A percentile compares a stretch with the other conserved stretches of the same genome.
phyloP scores from a whole-genome alignment of 2,888 invertebrate species.

The Hydrotaea diabolus region DNA sequence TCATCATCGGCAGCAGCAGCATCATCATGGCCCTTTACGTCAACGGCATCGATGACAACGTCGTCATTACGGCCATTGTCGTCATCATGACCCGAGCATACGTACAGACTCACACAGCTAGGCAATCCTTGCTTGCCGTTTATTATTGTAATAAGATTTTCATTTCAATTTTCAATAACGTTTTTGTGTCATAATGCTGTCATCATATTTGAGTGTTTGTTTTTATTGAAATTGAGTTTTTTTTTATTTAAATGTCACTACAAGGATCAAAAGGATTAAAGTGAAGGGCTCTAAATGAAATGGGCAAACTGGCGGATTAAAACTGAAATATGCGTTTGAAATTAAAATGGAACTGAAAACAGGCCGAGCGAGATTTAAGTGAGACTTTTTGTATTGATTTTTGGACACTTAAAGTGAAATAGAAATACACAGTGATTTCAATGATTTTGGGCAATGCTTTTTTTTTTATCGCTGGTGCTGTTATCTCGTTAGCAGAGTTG shows the following conservation, averaged over 20 bases:
- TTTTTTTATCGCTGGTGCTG: too few species aligned
- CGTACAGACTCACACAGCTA: too few species aligned
- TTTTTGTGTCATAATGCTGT: slow-evolving; percentile 34
- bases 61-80: neutral
- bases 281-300: neutral
- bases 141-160: slow-evolving; percentile 22
- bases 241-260: neutral
- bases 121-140: slow-evolving; percentile 1
- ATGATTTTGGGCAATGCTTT: too few species aligned
- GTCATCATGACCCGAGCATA: neutral
- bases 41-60: neutral
- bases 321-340: too few species aligned
- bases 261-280: slow-evolving; percentile 22
- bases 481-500: too few species aligned
- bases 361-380: too few species aligned
- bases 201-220: slow-evolving; percentile 36
- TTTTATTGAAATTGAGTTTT: slow-evolving; percentile 31
- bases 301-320: neutral
- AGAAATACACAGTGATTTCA: too few species aligned
- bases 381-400: too few species aligned
- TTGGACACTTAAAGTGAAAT: too few species aligned
- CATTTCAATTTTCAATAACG: slow-evolving; percentile 24
- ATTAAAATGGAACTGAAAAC: too few species aligned
- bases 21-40: neutral
- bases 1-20: neutral